A percentile compares a stretch with the other conserved stretches of the same genome.
These are phyloP conservation scores for Chelonia mydas DNA, from an alignment of 2,797 vertebrate genomes.

Conservation along the genomic window DNA sequence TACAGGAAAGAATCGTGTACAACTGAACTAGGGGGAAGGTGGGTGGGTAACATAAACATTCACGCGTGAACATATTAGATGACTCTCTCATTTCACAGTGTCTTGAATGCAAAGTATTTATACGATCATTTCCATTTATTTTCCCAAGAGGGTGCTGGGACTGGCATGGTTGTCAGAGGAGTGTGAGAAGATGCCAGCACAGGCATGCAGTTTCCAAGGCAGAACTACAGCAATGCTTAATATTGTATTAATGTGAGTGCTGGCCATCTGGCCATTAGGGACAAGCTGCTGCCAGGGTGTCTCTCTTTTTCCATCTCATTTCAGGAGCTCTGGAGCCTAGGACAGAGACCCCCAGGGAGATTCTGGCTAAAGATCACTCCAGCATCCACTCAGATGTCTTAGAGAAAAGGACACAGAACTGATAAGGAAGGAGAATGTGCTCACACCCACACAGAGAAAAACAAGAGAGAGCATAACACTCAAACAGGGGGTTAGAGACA, in stretches of 20 bases:
- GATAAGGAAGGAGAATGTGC: slow-evolving; percentile 53
- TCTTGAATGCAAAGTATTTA: slow-evolving; percentile 63
- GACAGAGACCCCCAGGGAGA: slow-evolving; percentile 71
- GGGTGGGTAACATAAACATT: slow-evolving; percentile 37
- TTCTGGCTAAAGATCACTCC: slow-evolving; percentile 73
- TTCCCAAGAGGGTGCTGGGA: slow-evolving; percentile 71
- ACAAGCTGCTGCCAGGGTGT: slow-evolving; percentile 75
- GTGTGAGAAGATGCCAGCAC: slow-evolving; percentile 82
- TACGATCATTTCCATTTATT: slow-evolving; percentile 62
- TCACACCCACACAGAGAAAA: slow-evolving; percentile 53
- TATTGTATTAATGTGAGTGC: slow-evolving; percentile 79
- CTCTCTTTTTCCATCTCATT: slow-evolving; percentile 76
- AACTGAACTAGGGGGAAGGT: slow-evolving; percentile 43
- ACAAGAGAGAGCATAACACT: not conserved
- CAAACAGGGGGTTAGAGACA: not conserved
- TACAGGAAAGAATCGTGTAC: slow-evolving; percentile 54
- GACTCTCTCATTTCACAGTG: slow-evolving; percentile 54
- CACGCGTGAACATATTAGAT: slow-evolving; percentile 53
- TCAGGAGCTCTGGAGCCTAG: slow-evolving; percentile 78
- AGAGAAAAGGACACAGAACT: slow-evolving; percentile 51
- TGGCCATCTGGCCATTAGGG: slow-evolving; percentile 81
- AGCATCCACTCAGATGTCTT: slow-evolving; percentile 66
- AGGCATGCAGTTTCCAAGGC: slow-evolving; percentile 84
- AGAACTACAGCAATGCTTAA: slow-evolving; percentile 81
- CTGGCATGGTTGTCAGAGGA: slow-evolving; percentile 72